Base-by-base conservation (phyloP, 2,888 invertebrate species). In the Pyrochroa serraticornis region DNA sequence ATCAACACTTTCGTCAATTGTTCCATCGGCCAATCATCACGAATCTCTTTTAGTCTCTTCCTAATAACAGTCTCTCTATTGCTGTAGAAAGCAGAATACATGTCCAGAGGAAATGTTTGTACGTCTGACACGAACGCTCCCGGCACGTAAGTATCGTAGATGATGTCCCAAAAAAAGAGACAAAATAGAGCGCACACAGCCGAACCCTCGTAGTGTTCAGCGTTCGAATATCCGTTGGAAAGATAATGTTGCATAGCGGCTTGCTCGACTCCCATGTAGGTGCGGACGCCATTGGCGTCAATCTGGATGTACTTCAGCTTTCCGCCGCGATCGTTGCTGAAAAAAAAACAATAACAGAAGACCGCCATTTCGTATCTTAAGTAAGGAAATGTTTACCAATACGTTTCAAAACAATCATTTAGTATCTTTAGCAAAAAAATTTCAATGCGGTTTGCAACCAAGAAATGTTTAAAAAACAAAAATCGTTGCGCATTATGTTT, bases 151-250 rank as follows among this genome's bases (percentile, higher is more conserved):
- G 63, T 60, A 31, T 78, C 74, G 68, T 86, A 90, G 42, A 95
- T 85, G 1, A 92, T 85, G 64, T 93, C 89, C 92, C 93, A 94
- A 77, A 93, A 91, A 6, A 91, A 65, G 7, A 78, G 53, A 31
- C 65, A 61, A 59, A 77, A 76, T 0, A 74, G 50, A 7, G 71
- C 69, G 39, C 45, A 60, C 7, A 78, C 59, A 13, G 77, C 53
- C 2, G 62, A 47, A 10, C 77, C 77, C 64, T 78, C 79, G 52
- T 75, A 77, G 52, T 79, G 77, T 8, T 65, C 64, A 72, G 84
- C 85, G 64, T 80, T 73, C 2, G 77, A 69, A 69, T 78, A 86
- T 6, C 82, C 84, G 55, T 77, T 64, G 34, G 62, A 42, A 67
- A 64, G 44, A 71, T 87, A 87, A 73, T 85, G 77, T 9, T 78